Evolutionary conservation across 2,888 invertebrate species (phyloP).

Genomic region (Argyresthia albistria): DNA sequence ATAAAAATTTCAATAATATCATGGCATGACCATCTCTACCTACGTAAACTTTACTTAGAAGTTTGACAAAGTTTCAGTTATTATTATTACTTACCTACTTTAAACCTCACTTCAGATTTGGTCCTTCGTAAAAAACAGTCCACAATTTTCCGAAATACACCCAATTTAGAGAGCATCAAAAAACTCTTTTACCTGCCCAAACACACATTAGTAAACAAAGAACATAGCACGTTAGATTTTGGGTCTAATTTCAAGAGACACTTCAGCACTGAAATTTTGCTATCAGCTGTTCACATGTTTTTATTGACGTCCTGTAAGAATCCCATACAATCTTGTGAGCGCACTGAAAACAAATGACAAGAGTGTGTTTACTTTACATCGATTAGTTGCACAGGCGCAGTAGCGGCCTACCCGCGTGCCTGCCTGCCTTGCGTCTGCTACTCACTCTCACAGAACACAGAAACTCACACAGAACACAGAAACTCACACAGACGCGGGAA

Average conservation of each 20-base stretch:
- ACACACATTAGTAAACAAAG: constrained; percentile 11
- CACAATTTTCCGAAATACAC: too few species aligned
- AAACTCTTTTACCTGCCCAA: neutral
- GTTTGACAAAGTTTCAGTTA: too few species aligned
- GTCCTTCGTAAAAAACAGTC: too few species aligned
- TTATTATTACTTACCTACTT: too few species aligned
- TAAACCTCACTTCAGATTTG: too few species aligned
- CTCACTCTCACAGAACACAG: constrained; percentile 10
- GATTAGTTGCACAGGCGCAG: constrained; percentile 49
- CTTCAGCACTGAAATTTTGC: constrained; percentile 4
- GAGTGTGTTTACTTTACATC: constrained; percentile 60
- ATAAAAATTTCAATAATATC: too few species aligned
- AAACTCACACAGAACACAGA: constrained; percentile 9
- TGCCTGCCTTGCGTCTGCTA: constrained; percentile 6
- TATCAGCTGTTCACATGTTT: constrained; percentile 56
- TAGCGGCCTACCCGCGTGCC: constrained; percentile 35
- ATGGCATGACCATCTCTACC: too few species aligned
- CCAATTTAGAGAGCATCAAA: neutral
- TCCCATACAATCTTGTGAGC: constrained; percentile 44
- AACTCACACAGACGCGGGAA: constrained; percentile 13
- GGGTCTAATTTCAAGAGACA: constrained; percentile 7
- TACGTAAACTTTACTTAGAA: too few species aligned
- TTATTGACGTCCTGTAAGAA: constrained; percentile 32
- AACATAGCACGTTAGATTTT: constrained; percentile 18
- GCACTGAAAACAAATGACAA: constrained; percentile 60